These are phyloP conservation scores for Poeciliopsis paucimaculata DNA, from an alignment of 2,797 vertebrate genomes.

Conservation along the genomic window DNA sequence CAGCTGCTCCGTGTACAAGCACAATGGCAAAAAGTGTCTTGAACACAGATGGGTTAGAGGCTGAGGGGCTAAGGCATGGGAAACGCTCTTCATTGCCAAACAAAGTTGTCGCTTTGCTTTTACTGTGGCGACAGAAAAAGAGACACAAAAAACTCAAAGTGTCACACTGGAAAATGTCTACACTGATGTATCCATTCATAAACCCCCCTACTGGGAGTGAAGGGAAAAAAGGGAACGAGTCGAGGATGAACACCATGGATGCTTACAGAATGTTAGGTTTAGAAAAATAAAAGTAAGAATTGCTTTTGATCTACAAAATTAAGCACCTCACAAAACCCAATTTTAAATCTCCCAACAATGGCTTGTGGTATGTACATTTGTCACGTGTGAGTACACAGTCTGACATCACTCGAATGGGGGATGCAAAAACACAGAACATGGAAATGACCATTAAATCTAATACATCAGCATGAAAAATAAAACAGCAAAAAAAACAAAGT, in stretches of 20 bases:
- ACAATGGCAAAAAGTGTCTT: constrained; percentile 91
- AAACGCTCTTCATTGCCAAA: constrained; percentile 92
- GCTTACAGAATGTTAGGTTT: constrained; percentile 74
- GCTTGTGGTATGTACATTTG: constrained; percentile 81
- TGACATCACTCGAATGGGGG: constrained; percentile 76
- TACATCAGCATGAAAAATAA: constrained; percentile 59
- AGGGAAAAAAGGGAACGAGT: constrained; percentile 58
- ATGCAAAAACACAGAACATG: constrained; percentile 77
- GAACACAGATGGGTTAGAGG: constrained; percentile 88
- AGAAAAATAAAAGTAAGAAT: constrained; percentile 66
- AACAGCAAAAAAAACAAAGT: constrained; percentile 58
- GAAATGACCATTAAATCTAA: constrained; percentile 68
- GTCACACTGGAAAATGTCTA: constrained; percentile 55
- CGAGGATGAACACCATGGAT: constrained; percentile 70
- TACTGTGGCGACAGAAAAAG: constrained; percentile 74
- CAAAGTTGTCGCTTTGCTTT: constrained; percentile 89
- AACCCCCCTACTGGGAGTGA: constrained; percentile 44
- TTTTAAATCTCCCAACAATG: constrained; percentile 74
- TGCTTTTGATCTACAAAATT: constrained; percentile 73
- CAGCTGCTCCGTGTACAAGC: constrained; percentile 89
- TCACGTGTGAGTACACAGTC: constrained; percentile 72
- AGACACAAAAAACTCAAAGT: constrained; percentile 59
- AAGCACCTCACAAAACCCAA: constrained; percentile 24
- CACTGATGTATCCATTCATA: constrained; percentile 52
- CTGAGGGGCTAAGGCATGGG: constrained; percentile 89